Evolutionary conservation across 2,888 invertebrate species (phyloP), one percentile per base, ranked within the genome.

Genomic region (Andrena flavipes): DNA sequence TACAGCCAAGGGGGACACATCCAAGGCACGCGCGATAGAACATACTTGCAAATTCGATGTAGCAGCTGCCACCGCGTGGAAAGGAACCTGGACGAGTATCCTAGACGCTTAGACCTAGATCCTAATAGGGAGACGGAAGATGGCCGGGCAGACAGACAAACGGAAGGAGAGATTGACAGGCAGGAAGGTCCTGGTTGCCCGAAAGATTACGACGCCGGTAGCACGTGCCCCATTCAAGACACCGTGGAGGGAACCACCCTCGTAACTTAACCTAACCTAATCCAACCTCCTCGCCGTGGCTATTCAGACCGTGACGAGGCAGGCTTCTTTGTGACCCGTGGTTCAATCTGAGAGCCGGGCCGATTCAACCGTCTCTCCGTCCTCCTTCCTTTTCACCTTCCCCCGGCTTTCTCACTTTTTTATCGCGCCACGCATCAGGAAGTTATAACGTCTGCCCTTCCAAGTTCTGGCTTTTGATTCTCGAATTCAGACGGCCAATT

Each of bases 201-300:
- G 51, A 84, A 81, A 86, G 87, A 86, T 82, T 87, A 85, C 85
- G 84, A 81, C 86, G 86, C 74, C 88, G 89, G 91, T 90, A 93
- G 93, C 93, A 91, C 93, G 93, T 93, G 93, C 91, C 92, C 91
- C 91, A 91, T 92, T 92, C 89, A 91, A 81, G 86, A 82, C 80
- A 59, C 20, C 71, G 59, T 48, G 79, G 79, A 81, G 74, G 82
- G 79, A 75, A 82, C 89, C 92, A 92, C 92, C 92, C 91, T 91
- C 92, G 90, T 92, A 90, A 91, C 89, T 90, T 88, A 88, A 90
- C 88, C 90, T 89, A 85, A 87, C 88, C 90, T 87, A 91, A 87
- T 88, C 86, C 88, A 88, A 81, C 87, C 88, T 91, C 89, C 88
- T 87, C 79, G 85, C 84, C 85, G 84, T 74, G 86, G 87, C 88